Base-by-base conservation (phyloP, 2,797 vertebrate genomes). In the Megaceryle alcyon region DNA sequence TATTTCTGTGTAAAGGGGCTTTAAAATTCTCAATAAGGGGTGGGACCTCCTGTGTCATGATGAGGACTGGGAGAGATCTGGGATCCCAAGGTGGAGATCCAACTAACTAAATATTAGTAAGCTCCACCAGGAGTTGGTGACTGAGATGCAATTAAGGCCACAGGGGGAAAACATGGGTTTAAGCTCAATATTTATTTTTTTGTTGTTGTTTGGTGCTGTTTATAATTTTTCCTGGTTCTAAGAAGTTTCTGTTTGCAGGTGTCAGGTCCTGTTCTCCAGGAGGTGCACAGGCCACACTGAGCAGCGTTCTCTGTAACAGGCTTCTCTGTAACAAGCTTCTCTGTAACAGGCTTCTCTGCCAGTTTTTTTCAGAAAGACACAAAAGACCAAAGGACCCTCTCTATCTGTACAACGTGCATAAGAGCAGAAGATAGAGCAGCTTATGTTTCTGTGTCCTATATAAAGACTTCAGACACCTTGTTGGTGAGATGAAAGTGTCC, bases 301-400 rank as follows among this genome's bases (percentile, higher is more conserved):
- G 57, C 46, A 49, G 73, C 0, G 0, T 26, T 69, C 15, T 68
- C 35, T 76, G 29, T 7, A 2, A 73, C 39, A 86, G 48, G 14
- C 9, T 90, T 35, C 35, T 35, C 37, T 56, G 31, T 26, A 44
- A 73, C 39, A 86, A n/a, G n/a, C n/a, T 90, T 35, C 35, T 35
- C 37, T 56, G 31, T 26, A 44, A 73, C 39, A 86, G 48, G 14
- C 9, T 72, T 57, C 63, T 72, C 72, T 90, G 43, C 9, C 35
- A 70, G 4, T 51, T 75, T 86, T 95, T 49, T 80, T 79, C 78
- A 90, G 56, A 69, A 86, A 94, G 39, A 59, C 22, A 26, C 46
- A 35, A 18, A 91, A 79, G 80, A 82, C 56, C 70, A 41, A 83
- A 86, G 54, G 25, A 35, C 39, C 44, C 43, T 79, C 72, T 72